Conservation (phyloP, 2,888 invertebrate species). For the Augiades crinisus region DNA sequence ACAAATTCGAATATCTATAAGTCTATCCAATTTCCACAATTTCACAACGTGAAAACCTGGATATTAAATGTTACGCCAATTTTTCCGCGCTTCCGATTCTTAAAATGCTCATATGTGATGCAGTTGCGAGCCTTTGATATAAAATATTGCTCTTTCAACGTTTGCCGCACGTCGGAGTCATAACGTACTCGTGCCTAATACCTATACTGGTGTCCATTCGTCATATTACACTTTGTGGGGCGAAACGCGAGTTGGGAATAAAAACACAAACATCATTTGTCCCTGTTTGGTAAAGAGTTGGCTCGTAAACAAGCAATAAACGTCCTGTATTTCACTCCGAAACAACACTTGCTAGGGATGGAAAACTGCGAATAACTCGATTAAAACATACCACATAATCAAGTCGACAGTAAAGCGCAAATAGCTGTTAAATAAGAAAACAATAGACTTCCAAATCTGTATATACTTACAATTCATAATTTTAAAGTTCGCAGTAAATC, state of each 20-base stretch:
- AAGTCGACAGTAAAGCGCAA: background rate
- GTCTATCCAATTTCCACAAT: no score
- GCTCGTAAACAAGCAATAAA: slow-evolving; percentile 68
- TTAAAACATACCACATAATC: no score
- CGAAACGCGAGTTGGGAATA: slow-evolving; percentile 41
- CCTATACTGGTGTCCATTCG: slow-evolving; percentile 29
- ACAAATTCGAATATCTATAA: background rate
- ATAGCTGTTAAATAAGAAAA: no score
- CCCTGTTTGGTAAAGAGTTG: slow-evolving; percentile 55
- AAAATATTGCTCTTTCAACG: slow-evolving; percentile 12
- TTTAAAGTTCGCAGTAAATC: no score
- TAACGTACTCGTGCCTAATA: slow-evolving; percentile 21
- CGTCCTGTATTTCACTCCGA: slow-evolving; percentile 53
- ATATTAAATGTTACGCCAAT: slow-evolving; percentile 10
- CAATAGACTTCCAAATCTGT: no score
- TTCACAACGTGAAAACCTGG: background rate
- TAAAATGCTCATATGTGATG: slow-evolving; percentile 8
- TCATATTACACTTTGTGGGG: slow-evolving; percentile 40
- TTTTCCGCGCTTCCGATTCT: slow-evolving; percentile 34
- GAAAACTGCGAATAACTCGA: background rate
- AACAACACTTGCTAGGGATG: slow-evolving; percentile 34
- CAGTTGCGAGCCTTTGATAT: slow-evolving; percentile 3
- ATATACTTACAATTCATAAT: no score
- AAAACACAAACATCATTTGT: slow-evolving; percentile 51
- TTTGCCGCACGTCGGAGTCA: slow-evolving; percentile 12